Percentiles rank a stretch among this genome's conserved stretches.
These are phyloP conservation scores for Eriosoma lanigerum DNA, from an alignment of 1,140 invertebrate species.

Conservation along the genomic window DNA sequence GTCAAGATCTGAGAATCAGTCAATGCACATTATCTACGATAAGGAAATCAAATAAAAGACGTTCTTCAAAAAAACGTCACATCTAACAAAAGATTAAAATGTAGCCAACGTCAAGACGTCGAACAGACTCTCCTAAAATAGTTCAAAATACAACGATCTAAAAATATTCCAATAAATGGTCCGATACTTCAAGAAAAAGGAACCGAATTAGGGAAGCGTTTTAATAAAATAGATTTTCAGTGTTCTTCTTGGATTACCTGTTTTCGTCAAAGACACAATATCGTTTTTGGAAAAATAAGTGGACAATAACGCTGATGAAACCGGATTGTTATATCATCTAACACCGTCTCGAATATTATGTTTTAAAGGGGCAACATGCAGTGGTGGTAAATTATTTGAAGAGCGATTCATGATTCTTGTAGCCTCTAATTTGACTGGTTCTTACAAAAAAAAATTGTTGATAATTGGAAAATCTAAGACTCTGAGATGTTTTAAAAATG, in stretches of 20 bases:
- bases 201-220: not conserved
- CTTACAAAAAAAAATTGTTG: not conserved
- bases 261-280: not conserved
- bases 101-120: not conserved
- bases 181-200: constrained; percentile 10
- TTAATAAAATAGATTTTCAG: not conserved
- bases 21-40: not conserved
- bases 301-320: constrained; percentile 10
- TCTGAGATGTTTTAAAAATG: constrained; percentile 21
- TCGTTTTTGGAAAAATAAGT: not conserved
- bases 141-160: not conserved
- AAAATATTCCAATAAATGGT: constrained; percentile 3
- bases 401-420: not conserved
- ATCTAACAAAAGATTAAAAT: not conserved
- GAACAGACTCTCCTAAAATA: not conserved
- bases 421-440: constrained; percentile 20
- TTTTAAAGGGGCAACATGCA: constrained; percentile 24
- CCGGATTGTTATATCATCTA: not conserved
- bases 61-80: not conserved
- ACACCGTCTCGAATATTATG: constrained; percentile 9
- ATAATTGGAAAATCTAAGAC: not conserved
- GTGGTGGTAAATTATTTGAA: constrained; percentile 3
- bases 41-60: not conserved
- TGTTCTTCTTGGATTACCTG: not conserved
- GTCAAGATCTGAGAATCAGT: not conserved